Base-by-base conservation (phyloP, 2,888 invertebrate genomes). In the Halictus ligatus region DNA sequence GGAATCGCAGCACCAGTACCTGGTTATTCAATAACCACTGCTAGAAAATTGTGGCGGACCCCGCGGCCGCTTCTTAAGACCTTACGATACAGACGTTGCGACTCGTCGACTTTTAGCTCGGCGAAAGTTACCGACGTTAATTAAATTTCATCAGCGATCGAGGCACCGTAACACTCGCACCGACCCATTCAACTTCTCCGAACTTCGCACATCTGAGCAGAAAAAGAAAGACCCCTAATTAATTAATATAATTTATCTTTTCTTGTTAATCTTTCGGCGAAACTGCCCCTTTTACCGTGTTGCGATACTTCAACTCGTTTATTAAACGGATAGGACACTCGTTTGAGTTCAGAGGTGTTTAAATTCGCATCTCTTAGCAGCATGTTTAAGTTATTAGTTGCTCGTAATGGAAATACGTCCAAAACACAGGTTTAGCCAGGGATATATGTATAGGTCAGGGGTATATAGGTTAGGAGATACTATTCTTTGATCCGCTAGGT, bases 21-120 rank as follows among this genome's bases (percentile, higher is more conserved):
- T 2, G 15, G 50, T 75, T 75, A 76, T 79, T 60, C 75, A 25
- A 50, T 75, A 64, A 64, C 64, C 29, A 12, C 40, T 25, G 10
- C 2, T 35, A 35, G 50, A 10, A 29, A 48, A 50, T 4, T 46
- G 40, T 29, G 64, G 29, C 7, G 15, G 7, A 29, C 2, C 29
- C 3, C 29, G 29, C 1, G 0, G 7, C 15, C n/a, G 58, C 58
- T n/a, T 58, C 12, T 58, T n/a, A 7, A 29, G 25, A 25, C 1
- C 25, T 64, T 29, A 7, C 2, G 60, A 29, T 6, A 64, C 60
- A 60, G 60, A 60, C 25, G 60, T 13, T 60, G 64, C 7, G 13
- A 12, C 64, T 7, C 29, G 29, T 2, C n/a, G 64, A 29, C 29
- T 18, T 29, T 15, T 64, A 29, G 29, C 7, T 25, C 29, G 1